Evolutionary conservation across 2,113 vertebrate genomes (phyloP).

Genomic region (Sphyrna mokarran): DNA sequence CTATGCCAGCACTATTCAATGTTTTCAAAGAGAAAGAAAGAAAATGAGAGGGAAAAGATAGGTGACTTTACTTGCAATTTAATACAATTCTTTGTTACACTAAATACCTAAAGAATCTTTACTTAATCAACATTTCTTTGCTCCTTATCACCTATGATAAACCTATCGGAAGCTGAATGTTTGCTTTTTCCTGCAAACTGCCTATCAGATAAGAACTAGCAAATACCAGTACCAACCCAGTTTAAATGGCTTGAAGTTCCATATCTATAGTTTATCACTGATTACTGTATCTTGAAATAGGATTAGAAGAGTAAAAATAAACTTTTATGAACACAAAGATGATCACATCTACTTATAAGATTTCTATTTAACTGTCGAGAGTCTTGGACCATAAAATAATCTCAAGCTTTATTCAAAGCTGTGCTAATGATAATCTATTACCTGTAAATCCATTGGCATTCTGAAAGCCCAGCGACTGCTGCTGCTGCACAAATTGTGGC

Average conservation of each 20-base stretch:
- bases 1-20: neutral
- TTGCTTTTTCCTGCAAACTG: neutral
- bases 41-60: neutral
- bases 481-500: constrained; percentile 33
- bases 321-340: neutral
- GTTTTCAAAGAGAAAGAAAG: neutral
- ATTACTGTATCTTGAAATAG: neutral
- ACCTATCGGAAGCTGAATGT: neutral
- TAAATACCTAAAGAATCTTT: constrained; percentile 6
- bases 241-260: neutral
- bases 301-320: neutral
- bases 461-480: constrained; percentile 45
- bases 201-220: neutral
- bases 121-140: neutral
- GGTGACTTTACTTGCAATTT: neutral
- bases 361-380: neutral
- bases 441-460: constrained; percentile 51
- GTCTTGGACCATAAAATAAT: neutral
- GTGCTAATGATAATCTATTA: constrained; percentile 40
- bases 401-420: neutral
- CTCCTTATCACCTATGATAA: neutral
- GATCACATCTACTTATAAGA: neutral
- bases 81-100: neutral
- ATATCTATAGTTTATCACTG: neutral
- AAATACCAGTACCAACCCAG: neutral